Evolutionary conservation across 2,797 vertebrate genomes (phyloP).

Genomic region (Hylomyscus alleni): DNA sequence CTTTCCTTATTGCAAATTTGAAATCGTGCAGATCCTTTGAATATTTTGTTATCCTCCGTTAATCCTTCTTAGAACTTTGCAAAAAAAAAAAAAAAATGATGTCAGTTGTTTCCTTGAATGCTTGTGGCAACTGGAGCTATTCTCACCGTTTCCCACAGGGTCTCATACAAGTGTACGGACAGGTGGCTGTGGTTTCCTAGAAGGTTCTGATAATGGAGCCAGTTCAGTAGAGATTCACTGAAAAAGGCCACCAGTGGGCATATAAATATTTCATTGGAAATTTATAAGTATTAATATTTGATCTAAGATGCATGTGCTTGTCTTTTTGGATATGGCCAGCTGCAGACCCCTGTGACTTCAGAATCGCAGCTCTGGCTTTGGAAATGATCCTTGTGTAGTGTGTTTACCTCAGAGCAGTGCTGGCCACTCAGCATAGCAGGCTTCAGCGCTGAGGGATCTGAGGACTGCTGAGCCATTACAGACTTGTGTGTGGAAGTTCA

Average conservation of each 20-base stretch:
- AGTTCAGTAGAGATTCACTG: slow-evolving; percentile 57
- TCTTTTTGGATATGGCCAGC: background rate
- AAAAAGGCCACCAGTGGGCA: slow-evolving; percentile 59
- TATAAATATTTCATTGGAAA: slow-evolving; percentile 75
- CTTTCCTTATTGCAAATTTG: slow-evolving; percentile 29
- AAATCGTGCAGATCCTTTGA: slow-evolving; percentile 42
- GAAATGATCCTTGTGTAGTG: background rate
- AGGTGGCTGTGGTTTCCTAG: slow-evolving; percentile 43
- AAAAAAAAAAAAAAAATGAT: slow-evolving; percentile 32
- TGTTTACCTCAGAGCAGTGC: background rate
- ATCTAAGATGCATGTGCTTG: slow-evolving; percentile 47
- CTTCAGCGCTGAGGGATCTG: background rate
- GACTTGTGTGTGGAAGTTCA: background rate
- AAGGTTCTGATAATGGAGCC: slow-evolving; percentile 60
- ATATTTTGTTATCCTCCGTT: background rate
- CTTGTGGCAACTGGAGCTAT: slow-evolving; percentile 50
- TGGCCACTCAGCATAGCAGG: background rate
- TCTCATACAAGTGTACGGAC: slow-evolving; percentile 48
- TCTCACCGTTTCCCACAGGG: slow-evolving; percentile 56
- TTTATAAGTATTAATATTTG: slow-evolving; percentile 74
- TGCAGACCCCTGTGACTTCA: background rate
- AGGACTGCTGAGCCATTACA: background rate
- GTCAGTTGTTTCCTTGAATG: slow-evolving; percentile 66
- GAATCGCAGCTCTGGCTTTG: background rate
- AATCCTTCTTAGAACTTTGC: slow-evolving; percentile 46